phyloP scores from a whole-genome alignment of 2,797 vertebrate species.

The Anguilla marmorata region DNA sequence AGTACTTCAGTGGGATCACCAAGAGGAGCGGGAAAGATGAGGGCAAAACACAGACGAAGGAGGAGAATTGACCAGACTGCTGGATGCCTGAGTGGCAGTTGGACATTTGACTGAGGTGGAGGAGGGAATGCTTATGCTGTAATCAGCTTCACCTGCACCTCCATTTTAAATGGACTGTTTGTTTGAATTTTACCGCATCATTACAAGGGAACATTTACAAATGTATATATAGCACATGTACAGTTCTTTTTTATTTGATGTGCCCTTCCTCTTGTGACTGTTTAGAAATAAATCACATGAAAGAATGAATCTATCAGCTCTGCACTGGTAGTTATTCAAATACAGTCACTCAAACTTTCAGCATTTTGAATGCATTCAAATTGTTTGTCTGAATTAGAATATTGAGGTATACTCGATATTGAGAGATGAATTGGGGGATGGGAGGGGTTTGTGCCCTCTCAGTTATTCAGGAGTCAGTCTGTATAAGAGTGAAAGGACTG shows the following conservation, averaged over 20 bases:
- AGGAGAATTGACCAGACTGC: slow-evolving; percentile 38
- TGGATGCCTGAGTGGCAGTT: slow-evolving; percentile 36
- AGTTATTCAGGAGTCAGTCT: neutral
- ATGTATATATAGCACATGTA: neutral
- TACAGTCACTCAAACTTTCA: neutral
- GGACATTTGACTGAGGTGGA: slow-evolving; percentile 26
- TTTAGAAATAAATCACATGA: slow-evolving; percentile 56
- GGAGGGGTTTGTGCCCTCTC: neutral
- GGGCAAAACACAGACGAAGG: slow-evolving; percentile 61
- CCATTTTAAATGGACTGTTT: slow-evolving; percentile 12
- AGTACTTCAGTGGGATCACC: slow-evolving; percentile 93
- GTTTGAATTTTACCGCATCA: slow-evolving; percentile 41
- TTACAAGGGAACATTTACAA: slow-evolving; percentile 31
- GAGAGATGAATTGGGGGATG: neutral
- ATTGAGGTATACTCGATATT: neutral
- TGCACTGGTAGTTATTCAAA: neutral
- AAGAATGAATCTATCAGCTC: neutral
- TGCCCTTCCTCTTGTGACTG: slow-evolving; percentile 10
- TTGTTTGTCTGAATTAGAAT: neutral
- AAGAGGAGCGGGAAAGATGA: slow-evolving; percentile 83
- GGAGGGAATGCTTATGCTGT: neutral
- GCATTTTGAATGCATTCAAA: neutral
- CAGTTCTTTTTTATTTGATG: slow-evolving; percentile 42
- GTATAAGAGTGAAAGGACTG: slow-evolving; percentile 14
- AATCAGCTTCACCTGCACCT: neutral